Base-by-base conservation (phyloP, 2,888 invertebrate genomes). In the Erebia ligea region DNA sequence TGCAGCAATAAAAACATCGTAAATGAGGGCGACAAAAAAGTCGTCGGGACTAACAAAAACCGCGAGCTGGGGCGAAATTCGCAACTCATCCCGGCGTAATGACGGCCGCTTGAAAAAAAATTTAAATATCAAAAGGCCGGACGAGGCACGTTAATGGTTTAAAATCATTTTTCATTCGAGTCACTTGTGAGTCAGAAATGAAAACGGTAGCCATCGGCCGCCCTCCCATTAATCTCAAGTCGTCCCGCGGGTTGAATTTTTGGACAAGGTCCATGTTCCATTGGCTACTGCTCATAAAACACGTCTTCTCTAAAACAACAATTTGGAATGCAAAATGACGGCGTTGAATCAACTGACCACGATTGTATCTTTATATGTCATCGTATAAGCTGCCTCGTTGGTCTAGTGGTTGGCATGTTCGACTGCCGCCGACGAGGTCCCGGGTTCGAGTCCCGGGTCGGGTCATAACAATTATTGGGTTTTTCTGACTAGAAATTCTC, bases 71-170 rank as follows among this genome's bases (percentile, higher is more conserved):
- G 93, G 93, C 91, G 82, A 86, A 92, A 88, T 93, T 91, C 90
- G 93, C 93, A 92, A 90, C 91, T 93, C 93, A 93, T 91, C 83
- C 89, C 84, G 83, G 52, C 87, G 83, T 93, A 93, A 93, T 93
- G 92, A 92, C 82, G 89, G 87, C 86, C 91, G 92, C 92, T 92
- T 92, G 89, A 92, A 93, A 93, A 92, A 62, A 92, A 93, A 92
- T 90, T 93, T 92, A 93, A 92, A 93, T 93, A 93, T 93, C 92
- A 93, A 92, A 92, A 92, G 92, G 88, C 89, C 89, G 92, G 92
- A 91, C 93, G 91, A 89, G 90, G 87, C 90, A 83, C 88, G 87
- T 86, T 93, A 93, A 93, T 93, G 93, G 92, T 93, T 93, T 93
- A 92, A 93, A 93, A 90, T 90, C 93, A 93, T 93, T 93, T 92